Evolutionary conservation across 2,797 vertebrate species (phyloP), one percentile per base, ranked within the genome.

Genomic region (Danio aesculapii): DNA sequence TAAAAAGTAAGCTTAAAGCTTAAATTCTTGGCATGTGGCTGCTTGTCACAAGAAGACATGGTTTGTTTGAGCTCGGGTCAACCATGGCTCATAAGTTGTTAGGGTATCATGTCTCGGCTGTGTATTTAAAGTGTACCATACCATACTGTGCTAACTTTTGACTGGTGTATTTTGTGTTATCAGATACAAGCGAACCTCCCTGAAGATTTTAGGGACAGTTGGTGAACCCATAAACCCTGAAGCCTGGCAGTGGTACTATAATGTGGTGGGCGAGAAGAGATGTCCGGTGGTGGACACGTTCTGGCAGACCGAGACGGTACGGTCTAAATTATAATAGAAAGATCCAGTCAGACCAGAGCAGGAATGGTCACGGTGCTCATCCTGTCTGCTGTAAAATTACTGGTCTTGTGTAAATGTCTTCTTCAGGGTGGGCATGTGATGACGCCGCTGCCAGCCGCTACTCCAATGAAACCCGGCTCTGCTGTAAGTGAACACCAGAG

Each of bases 151-250:
- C n/a, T 66, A n/a, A 10, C 9, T 66, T 67, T 16, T 67, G 63
- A 67, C 10, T 2, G 21, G 49, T 66, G 2, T 14, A 13, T 13
- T 67, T 58, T 68, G 50, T 77, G 58, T 83, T 81, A 8, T 49
- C 90, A 99, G 98, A 92, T 93, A 93, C 84, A 97, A 95, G 85
- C 93, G 97, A 39, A 93, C 92, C 19, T 96, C 98, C 46, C 91
- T 99, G 91, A 97, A 95, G 92, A 89, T 99, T 53, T 84, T 99
- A 90, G 98, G 98, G 41, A 98, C 95, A 0, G 98, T 99, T 0
- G 98, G 98, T 0, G 98, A 99, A 86, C 98, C 98, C 84, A 99
- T 99, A 89, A 99, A 99, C 90, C 97, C 97, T 0, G 98, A 99
- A 90, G 98, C 98, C 81, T 99, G 98, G 98, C 95, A 96, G 63